Percentiles rank a stretch among this genome's conserved stretches.
Evolutionary conservation across 2,888 invertebrate species (phyloP).

Genomic region (Zonitis immaculata): DNA sequence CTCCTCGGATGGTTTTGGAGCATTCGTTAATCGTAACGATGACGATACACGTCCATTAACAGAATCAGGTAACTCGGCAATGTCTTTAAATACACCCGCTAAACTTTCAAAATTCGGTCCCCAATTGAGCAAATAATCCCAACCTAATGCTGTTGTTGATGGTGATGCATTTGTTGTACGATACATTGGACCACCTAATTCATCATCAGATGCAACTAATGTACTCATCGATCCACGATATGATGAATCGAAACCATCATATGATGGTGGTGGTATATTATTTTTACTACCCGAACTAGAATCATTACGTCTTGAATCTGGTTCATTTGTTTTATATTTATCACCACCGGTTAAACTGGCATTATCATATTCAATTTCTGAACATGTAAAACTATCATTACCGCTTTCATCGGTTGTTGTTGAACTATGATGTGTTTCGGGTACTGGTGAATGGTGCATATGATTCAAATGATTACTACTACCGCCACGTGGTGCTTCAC

Average conservation of each 20-base stretch:
- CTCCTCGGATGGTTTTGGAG: conserved; percentile 84
- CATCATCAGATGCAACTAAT: conserved; percentile 89
- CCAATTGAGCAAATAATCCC: conserved; percentile 95
- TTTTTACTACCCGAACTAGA: conserved; percentile 50
- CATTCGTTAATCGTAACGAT: conserved; percentile 71
- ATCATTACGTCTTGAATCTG: conserved; percentile 40
- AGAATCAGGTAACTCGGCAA: conserved; percentile 87
- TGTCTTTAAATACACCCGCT: conserved; percentile 94
- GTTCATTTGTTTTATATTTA: conserved; percentile 54
- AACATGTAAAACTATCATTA: conserved; percentile 96
- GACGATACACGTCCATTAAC: conserved; percentile 69
- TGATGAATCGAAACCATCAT: conserved; percentile 90
- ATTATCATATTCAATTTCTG: conserved; percentile 95
- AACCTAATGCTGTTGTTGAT: conserved; percentile 73
- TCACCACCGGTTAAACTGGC: conserved; percentile 79
- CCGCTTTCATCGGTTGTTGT: conserved; percentile 89
- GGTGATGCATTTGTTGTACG: conserved; percentile 76
- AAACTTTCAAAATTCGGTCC: conserved; percentile 94
- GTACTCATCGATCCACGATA: conserved; percentile 92
- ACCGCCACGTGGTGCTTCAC: conserved; percentile 70
- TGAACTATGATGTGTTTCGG: conserved; percentile 69
- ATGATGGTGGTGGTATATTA: conserved; percentile 73
- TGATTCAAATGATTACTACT: conserved; percentile 64
- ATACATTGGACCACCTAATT: conserved; percentile 73
- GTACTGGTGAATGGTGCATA: conserved; percentile 65